Conservation (phyloP, 2,113 vertebrate species). For the Dunckerocampus dactyliophorus region DNA sequence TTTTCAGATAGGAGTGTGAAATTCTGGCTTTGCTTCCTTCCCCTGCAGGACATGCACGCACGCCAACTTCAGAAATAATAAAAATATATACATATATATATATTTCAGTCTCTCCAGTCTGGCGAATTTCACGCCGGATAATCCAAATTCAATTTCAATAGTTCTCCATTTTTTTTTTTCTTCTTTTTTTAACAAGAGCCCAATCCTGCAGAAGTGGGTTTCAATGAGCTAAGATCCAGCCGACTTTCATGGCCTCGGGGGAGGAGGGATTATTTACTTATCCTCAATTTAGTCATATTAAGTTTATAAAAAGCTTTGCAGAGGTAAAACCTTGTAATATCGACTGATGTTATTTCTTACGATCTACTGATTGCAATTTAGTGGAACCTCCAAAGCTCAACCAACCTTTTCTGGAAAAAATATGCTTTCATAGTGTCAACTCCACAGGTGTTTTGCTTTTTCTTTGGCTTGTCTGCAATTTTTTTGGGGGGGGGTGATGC, state of each 20-base stretch:
- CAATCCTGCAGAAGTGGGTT: slow-evolving; percentile 59
- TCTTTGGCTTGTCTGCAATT: too few relatives aligned
- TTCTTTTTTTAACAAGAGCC: slow-evolving; percentile 41
- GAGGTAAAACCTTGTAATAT: slow-evolving; percentile 72
- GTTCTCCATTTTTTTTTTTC: slow-evolving; percentile 52
- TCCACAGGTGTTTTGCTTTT: too few relatives aligned
- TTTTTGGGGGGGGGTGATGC: too few relatives aligned
- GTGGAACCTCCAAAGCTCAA: slow-evolving; percentile 28
- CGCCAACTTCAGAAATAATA: slow-evolving; percentile 60
- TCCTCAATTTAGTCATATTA: slow-evolving; percentile 76
- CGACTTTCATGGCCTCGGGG: slow-evolving; percentile 62
- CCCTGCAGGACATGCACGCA: slow-evolving; percentile 71
- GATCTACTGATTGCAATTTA: slow-evolving; percentile 54
- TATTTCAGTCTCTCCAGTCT: slow-evolving; percentile 65
- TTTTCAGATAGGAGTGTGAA: slow-evolving; percentile 71
- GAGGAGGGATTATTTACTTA: slow-evolving; percentile 75
- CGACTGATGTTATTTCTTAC: slow-evolving; percentile 63
- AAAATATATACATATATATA: neutral
- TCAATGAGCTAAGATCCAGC: slow-evolving; percentile 68
- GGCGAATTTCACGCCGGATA: slow-evolving; percentile 75
- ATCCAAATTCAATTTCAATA: slow-evolving; percentile 76
- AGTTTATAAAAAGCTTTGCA: slow-evolving; percentile 70
- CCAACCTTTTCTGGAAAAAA: too few relatives aligned
- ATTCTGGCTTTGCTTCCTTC: slow-evolving; percentile 66
- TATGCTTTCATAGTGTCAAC: too few relatives aligned